Evolutionary conservation across 2,888 invertebrate species (phyloP).

Genomic region (Craniophora ligustri): DNA sequence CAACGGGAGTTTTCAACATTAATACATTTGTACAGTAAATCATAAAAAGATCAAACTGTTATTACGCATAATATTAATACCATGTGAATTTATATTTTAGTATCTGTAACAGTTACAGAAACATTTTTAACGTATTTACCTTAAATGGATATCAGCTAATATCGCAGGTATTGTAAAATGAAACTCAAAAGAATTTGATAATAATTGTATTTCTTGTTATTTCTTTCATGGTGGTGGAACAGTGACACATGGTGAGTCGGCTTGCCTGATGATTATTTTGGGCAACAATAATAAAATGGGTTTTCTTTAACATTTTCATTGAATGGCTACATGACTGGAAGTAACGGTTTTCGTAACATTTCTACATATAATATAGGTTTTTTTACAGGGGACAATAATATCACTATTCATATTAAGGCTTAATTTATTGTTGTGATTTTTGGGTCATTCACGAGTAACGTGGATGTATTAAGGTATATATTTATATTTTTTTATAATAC

Average conservation of each 20-base stretch:
- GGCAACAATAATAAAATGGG: conserved; percentile 62
- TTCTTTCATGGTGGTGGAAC: conserved; percentile 87
- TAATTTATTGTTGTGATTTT: too few relatives aligned
- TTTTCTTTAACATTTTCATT: conserved; percentile 45
- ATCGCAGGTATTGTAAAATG: conserved; percentile 6
- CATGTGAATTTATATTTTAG: too few relatives aligned
- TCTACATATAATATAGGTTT: neutral
- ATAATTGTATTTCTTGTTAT: conserved; percentile 60
- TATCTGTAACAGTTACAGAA: too few relatives aligned
- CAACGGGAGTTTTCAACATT: too few relatives aligned
- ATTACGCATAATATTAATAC: too few relatives aligned
- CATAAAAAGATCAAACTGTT: conserved; percentile 1
- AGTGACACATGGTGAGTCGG: conserved; percentile 80
- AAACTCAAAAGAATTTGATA: neutral
- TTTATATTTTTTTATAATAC: neutral
- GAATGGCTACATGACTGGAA: conserved; percentile 25
- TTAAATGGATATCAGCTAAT: too few relatives aligned
- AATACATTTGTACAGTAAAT: too few relatives aligned
- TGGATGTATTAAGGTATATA: neutral
- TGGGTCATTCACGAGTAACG: neutral
- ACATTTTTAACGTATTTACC: too few relatives aligned
- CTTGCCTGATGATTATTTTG: conserved; percentile 66
- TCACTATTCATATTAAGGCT: conserved; percentile 2
- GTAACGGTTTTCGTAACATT: conserved; percentile 15
- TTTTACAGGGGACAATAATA: conserved; percentile 5